Evolutionary conservation across 2,113 vertebrate genomes (phyloP).

Genomic region (Chunga burmeisteri): DNA sequence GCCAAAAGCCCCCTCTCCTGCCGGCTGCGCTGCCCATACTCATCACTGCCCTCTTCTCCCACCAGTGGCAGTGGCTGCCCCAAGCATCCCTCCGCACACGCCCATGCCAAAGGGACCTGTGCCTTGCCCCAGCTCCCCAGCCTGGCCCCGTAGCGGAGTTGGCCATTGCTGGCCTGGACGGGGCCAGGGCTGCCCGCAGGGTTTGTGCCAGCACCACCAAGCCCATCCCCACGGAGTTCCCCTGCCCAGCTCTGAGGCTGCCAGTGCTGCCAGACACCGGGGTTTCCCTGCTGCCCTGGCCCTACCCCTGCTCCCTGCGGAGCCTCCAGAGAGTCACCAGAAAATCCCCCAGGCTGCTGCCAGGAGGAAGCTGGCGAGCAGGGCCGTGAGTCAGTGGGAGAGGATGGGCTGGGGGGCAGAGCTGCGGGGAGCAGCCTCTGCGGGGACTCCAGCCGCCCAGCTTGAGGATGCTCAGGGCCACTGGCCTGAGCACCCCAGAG

Average conservation of each 20-base stretch:
- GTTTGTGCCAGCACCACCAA: rapidly evolving
- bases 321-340: conserved; percentile 55
- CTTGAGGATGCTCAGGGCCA: rapidly evolving
- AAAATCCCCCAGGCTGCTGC: conserved; percentile 24
- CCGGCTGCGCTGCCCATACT: not conserved
- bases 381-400: conserved; percentile 47
- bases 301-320: not conserved
- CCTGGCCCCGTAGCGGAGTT: rapidly evolving
- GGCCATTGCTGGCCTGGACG: rapidly evolving
- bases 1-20: not conserved
- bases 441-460: too few relatives aligned
- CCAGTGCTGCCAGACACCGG: not conserved
- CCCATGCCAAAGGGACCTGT: not conserved
- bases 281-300: not conserved
- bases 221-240: not conserved
- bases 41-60: not conserved
- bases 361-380: not conserved
- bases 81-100: rapidly evolving
- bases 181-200: rapidly evolving
- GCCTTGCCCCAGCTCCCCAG: not conserved
- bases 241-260: not conserved
- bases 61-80: rapidly evolving
- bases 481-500: not conserved
- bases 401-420: not conserved
- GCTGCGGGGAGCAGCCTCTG: not conserved